Evolutionary conservation across 30 jellyfish, hydroid and myxozoan genomes (phyloP), one percentile per base, ranked within the genome.

Genomic region (Aurelia coerulea): DNA sequence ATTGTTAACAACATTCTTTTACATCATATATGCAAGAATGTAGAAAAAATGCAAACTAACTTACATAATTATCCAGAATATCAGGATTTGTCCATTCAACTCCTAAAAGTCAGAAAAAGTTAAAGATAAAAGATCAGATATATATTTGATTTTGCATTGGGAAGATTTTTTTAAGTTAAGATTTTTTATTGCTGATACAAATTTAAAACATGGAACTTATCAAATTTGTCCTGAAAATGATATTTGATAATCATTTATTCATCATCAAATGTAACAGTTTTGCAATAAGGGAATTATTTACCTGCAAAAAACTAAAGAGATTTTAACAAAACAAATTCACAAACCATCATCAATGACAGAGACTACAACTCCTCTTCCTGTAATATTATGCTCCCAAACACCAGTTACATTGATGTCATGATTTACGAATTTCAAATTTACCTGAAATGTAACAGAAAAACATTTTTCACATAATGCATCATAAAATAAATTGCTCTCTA

Each of bases 71-170:
- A 65, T 95, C 99, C 78, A 95, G 72, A 49, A 95, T 95, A 72
- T 95, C 99, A 35, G 99, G 99, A 59, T 95, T 95, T 14, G 98
- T 95, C 99, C 99, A 95, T 77, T 95, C 99, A 54, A 95, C 99
- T 46, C 99, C 99, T 95, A 74, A 13, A 78, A 46, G 56, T 46
- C 15, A 46, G 56, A 46, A 7, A 46, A 46, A 46, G 12, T 46
- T 4, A 7, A 9, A 46, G 56, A 9, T 46, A 46, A 46, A 46
- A 42, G 53, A 46, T 46, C 56, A 46, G 14, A 46, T 46, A 46
- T 42, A 4, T 23, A 23, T 23, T 23, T 46, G 15, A 46, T 4
- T 0, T 46, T 46, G 56, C 56, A 46, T 46, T 46, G 56, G 15
- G 12, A 7, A 46, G 56, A 46, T 6, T 1, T 46, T 42, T 46